A percentile compares a stretch with the other conserved stretches of the same genome.
Conservation (phyloP, 1,140 invertebrate genomes). For the Yoshiicerus persimilis region DNA sequence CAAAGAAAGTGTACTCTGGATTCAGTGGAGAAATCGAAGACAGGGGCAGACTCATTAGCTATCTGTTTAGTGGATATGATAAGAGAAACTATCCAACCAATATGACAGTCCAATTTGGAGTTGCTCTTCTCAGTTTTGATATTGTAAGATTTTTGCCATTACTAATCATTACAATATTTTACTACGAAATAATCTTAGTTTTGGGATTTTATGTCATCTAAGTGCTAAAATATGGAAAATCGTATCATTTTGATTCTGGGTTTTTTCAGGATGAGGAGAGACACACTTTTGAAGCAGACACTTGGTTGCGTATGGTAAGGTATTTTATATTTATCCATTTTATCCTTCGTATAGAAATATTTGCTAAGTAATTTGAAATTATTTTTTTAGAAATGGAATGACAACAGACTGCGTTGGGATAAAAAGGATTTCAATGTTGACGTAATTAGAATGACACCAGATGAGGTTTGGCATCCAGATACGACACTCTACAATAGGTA, state of each 20-base stretch:
- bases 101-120: conserved; percentile 26
- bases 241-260: too few relatives aligned
- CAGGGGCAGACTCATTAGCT: conserved; percentile 42
- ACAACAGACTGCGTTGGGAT: conserved; percentile 18
- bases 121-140: neutral
- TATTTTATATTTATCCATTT: neutral
- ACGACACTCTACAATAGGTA: conserved; percentile 29
- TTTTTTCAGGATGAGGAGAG: conserved; percentile 11
- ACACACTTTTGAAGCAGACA: neutral
- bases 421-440: neutral
- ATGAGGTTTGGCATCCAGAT: conserved; percentile 7
- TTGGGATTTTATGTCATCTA: too few relatives aligned
- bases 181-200: too few relatives aligned
- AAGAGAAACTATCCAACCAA: conserved; percentile 30
- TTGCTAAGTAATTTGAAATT: too few relatives aligned
- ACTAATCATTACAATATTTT: too few relatives aligned
- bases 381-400: conserved; percentile 15
- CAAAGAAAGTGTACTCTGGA: neutral
- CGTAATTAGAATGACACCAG: neutral
- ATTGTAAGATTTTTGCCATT: conserved; percentile 24
- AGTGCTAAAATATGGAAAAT: too few relatives aligned
- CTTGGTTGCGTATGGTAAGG: neutral
- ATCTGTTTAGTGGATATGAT: conserved; percentile 12
- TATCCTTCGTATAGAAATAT: too few relatives aligned
- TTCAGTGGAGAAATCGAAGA: neutral